Evolutionary conservation across 53 echinoderm and acorn worm species (phyloP).

Genomic region (Arbacia lixula): DNA sequence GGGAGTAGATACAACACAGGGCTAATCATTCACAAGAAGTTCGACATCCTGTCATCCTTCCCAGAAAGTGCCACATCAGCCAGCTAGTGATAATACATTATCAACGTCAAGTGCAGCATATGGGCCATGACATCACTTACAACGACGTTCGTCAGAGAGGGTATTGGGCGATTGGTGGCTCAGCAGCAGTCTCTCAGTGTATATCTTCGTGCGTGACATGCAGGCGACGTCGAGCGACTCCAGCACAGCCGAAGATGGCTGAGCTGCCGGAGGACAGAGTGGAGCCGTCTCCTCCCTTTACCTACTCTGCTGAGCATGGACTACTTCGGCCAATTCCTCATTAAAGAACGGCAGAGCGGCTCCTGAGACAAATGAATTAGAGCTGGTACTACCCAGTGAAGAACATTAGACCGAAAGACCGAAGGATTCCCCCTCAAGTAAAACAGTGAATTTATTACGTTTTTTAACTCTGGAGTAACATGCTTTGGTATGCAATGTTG

Average conservation of each 20-base stretch:
- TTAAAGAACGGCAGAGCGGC: conserved; percentile 58
- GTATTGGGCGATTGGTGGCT: conserved; percentile 56
- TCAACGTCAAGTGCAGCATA: conserved; percentile 48
- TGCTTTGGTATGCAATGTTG: no score
- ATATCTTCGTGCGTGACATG: conserved; percentile 62
- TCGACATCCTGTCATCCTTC: conserved; percentile 62
- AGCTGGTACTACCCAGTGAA: neutral
- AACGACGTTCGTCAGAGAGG: conserved; percentile 46
- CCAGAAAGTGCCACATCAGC: conserved; percentile 55
- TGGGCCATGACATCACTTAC: conserved; percentile 57
- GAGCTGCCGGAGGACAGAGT: conserved; percentile 69
- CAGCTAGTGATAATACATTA: conserved; percentile 52
- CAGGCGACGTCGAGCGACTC: conserved; percentile 37
- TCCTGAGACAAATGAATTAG: conserved; percentile 8
- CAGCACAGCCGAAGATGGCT: conserved; percentile 63
- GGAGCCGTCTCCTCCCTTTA: conserved; percentile 65
- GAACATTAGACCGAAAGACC: no score
- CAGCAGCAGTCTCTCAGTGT: conserved; percentile 49
- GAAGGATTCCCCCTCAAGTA: no score
- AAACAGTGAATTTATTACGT: no score
- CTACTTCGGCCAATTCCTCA: conserved; percentile 61
- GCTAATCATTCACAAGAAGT: conserved; percentile 26
- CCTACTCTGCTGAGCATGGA: conserved; percentile 63
- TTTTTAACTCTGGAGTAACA: no score
- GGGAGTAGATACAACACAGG: no score